Percentiles rank a stretch among this genome's conserved stretches.
Conservation (phyloP, 1,140 invertebrate species). For the Cryptotermes secundus region DNA sequence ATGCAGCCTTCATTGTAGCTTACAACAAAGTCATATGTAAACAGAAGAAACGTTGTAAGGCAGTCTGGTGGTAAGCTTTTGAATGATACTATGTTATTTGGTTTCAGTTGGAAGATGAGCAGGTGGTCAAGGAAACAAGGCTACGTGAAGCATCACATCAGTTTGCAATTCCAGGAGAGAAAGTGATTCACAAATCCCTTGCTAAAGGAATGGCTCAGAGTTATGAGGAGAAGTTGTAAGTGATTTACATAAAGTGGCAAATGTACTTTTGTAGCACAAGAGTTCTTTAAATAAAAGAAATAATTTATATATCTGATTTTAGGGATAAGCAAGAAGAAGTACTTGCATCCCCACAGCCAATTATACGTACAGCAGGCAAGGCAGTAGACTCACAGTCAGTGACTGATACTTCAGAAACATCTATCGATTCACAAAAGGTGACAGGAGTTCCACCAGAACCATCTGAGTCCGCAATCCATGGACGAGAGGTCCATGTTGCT, state of each 20-base stretch:
- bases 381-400: background rate
- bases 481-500: slow-evolving; percentile 81
- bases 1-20: too few relatives aligned
- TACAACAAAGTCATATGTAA: too few relatives aligned
- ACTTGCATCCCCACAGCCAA: background rate
- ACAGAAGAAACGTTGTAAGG: too few relatives aligned
- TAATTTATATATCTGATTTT: slow-evolving; percentile 40
- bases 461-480: slow-evolving; percentile 81
- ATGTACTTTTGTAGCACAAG: background rate
- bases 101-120: slow-evolving; percentile 73
- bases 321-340: slow-evolving; percentile 47
- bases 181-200: slow-evolving; percentile 69
- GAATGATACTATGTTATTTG: background rate
- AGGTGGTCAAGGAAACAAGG: slow-evolving; percentile 77
- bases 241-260: slow-evolving; percentile 41
- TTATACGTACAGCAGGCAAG: background rate
- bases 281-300: background rate
- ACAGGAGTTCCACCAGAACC: slow-evolving; percentile 56
- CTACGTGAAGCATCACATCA: slow-evolving; percentile 76
- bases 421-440: slow-evolving; percentile 26
- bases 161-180: slow-evolving; percentile 81
- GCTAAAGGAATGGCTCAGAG: slow-evolving; percentile 84
- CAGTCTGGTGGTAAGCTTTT: too few relatives aligned
- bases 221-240: slow-evolving; percentile 82
- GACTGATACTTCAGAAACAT: slow-evolving; percentile 23